Base-by-base conservation (phyloP, 2,888 invertebrate genomes). In the Drosophila parthenogenetica region DNA sequence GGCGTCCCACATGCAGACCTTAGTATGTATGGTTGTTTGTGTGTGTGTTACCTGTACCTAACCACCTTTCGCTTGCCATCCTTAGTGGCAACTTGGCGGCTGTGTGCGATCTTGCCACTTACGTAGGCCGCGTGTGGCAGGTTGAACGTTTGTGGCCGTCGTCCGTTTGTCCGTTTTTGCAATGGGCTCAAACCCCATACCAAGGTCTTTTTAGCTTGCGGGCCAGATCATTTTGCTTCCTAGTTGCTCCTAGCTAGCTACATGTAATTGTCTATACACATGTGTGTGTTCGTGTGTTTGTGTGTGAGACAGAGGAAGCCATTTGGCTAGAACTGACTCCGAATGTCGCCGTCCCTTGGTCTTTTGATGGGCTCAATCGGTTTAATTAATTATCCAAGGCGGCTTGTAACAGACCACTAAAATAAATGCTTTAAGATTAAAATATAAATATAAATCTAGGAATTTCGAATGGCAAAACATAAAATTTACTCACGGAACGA, bases 31-130 rank as follows among this genome's bases (percentile, higher is more conserved):
- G 37, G 13, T 14, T 43, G 10, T 48, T 4, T 54, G 13, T 53
- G 16, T 53, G 14, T 72, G 19, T 54, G 39, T 58, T 55, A 8
- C 67, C 62, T 68, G 53, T 73, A 73, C 69, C 84, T 79, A 84
- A 79, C 78, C 80, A 78, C 79, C 87, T 88, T 83, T 83, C 83
- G 83, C 87, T 89, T 73, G 84, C 71, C 84, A 89, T 84, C 85
- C 84, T 89, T 87, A 65, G 73, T 80, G 59, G 63, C 67, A 69
- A 67, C 69, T 72, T 66, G 59, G 63, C 63, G 77, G 66, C 89
- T 82, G 89, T 89, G 89, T 84, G 84, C 84, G 89, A 89, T 89
- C 87, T 89, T 84, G 87, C 84, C 89, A 87, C 89, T 84, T 87
- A 86, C 88, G 86, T 89, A 86, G 89, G 89, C 85, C 77, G 82